Percentiles rank a stretch among this genome's conserved stretches.
phyloP scores from a whole-genome alignment of 2,888 invertebrate species.

The Sphaerophoria rueppellii region DNA sequence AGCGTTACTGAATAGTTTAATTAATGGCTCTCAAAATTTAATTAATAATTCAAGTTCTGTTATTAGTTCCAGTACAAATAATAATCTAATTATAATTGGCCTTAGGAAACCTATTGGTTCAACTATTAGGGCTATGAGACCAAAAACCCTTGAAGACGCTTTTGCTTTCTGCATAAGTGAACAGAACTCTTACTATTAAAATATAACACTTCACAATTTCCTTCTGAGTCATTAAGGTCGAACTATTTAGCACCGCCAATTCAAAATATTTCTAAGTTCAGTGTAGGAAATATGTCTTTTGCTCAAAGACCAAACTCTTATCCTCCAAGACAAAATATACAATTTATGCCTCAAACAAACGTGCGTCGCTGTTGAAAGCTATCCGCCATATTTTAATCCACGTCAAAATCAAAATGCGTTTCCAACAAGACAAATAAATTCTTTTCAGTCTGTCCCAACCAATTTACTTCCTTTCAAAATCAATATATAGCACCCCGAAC shows the following conservation, averaged over 20 bases:
- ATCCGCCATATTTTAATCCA: not conserved
- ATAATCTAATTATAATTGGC: constrained; percentile 15
- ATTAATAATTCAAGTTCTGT: too few relatives aligned
- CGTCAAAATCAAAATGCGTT: not conserved
- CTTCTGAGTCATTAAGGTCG: not conserved
- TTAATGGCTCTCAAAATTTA: too few relatives aligned
- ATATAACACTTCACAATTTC: not conserved
- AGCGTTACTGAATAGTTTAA: too few relatives aligned
- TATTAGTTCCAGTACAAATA: too few relatives aligned
- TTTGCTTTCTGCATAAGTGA: constrained; percentile 22
- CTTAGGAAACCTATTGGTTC: constrained; percentile 12
- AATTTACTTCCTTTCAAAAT: not conserved
- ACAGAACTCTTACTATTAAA: constrained; percentile 25
- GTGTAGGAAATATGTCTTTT: not conserved
- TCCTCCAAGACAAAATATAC: not conserved
- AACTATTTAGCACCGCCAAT: not conserved
- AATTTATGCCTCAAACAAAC: constrained; percentile 3
- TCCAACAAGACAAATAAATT: constrained; percentile 5
- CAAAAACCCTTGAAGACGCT: constrained; percentile 8
- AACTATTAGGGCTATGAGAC: constrained; percentile 24
- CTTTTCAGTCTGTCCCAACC: not conserved
- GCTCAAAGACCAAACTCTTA: not conserved
- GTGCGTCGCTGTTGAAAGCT: not conserved
- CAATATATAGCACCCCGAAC: not conserved
- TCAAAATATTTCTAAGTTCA: not conserved